phyloP scores from a whole-genome alignment of 2,113 vertebrate genomes.

The Microtus richardsoni region DNA sequence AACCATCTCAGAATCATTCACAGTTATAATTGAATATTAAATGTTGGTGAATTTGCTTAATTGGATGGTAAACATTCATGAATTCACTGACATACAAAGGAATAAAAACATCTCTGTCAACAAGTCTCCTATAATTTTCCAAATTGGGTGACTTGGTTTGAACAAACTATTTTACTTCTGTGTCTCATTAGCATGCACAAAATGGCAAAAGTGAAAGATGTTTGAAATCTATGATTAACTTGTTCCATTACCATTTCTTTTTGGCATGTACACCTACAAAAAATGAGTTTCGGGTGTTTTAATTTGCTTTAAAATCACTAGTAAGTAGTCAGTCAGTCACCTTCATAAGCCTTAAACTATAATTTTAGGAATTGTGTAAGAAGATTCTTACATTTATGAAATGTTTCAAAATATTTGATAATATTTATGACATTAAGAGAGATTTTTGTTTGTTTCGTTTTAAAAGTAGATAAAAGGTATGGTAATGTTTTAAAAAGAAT shows the following conservation, averaged over 20 bases:
- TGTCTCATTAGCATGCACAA: not conserved
- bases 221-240: slow-evolving; percentile 16
- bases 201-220: slow-evolving; percentile 38
- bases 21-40: not conserved
- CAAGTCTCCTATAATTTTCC: not conserved
- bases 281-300: not conserved
- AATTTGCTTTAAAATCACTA: slow-evolving; percentile 2
- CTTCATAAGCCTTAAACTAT: not conserved
- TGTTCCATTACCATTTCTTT: not conserved
- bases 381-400: not conserved
- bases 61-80: not conserved
- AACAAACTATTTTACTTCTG: not conserved
- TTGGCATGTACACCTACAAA: not conserved
- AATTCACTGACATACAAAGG: slow-evolving; percentile 21
- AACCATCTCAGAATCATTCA: slow-evolving; percentile 27
- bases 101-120: slow-evolving; percentile 7
- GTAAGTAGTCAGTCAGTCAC: not conserved
- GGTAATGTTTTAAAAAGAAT: not conserved
- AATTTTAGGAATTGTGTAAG: not conserved
- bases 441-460: not conserved
- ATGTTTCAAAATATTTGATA: not conserved
- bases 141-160: not conserved
- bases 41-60: slow-evolving; percentile 7
- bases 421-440: not conserved
- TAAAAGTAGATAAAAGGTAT: not conserved